Evolutionary conservation across 2,888 invertebrate genomes (phyloP), one percentile per base, ranked within the genome.

Genomic region (Leucozona laternaria): DNA sequence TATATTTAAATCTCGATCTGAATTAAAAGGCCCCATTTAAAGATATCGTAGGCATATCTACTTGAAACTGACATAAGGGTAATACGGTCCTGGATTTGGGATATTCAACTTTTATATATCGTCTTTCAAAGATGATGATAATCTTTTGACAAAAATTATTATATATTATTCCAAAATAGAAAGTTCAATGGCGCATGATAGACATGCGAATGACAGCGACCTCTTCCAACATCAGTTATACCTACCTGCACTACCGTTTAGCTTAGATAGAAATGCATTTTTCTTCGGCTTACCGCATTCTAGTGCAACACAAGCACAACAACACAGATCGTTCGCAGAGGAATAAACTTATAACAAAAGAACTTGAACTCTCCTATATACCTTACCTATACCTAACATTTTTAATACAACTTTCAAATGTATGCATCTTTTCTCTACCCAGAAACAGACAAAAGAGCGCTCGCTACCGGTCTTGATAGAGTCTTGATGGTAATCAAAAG

Each of bases 391-490:
- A 20, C 20, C 1, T 13, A 73, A 64, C 15, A 43, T 60, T n/a
- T 25, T 45, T 50, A 68, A 70, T 66, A 84, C 85, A 85, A 85
- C 85, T 85, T 85, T 80, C 85, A 85, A 85, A 73, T 80, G 66
- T 28, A 43, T 80, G 71, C 25, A 43, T 45, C 68, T 28, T 20
- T 31, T 45, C 17, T 71, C 50, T 28, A 28, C 4, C 11, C 34
- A 25, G 58, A 62, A 62, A 62, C 5, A 45, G 40, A 53, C 11
- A 40, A 50, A 71, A 43, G 58, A 77, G 55, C n/a, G 2, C 17
- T 31, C 53, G 68, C 85, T 85, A 85, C 85, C 77, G 85, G 85
- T 85, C 80, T 85, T 85, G n/a, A n/a, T 55, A n/a, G 58, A 60
- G 85, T 85, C 80, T 85, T 85, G 64, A 58, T 53, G 68, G 45